Evolutionary conservation across 2,888 invertebrate species (phyloP).

Genomic region (Neuroscelio doddi): DNA sequence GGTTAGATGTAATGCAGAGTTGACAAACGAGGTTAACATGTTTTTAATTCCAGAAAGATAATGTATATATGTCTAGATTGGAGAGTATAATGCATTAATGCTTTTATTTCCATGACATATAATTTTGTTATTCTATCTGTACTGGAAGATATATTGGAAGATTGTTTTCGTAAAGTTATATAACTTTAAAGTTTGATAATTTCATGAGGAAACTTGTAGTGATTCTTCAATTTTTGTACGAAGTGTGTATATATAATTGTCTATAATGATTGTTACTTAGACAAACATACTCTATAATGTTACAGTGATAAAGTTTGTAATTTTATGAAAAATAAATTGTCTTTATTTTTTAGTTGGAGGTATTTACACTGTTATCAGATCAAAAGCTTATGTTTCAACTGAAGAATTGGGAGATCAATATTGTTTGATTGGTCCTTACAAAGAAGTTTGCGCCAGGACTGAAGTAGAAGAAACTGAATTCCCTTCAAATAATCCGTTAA

Average conservation of each 20-base stretch:
- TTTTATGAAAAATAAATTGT: constrained; percentile 52
- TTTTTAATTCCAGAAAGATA: too few species aligned
- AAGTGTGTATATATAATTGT: too few species aligned
- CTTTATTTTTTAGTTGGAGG: constrained; percentile 99
- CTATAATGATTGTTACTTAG: background rate
- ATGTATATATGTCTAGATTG: too few species aligned
- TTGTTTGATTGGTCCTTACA: constrained; percentile 95
- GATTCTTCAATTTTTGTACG: too few species aligned
- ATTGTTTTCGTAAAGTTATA: background rate
- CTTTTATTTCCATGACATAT: too few species aligned
- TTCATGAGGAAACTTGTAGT: too few species aligned
- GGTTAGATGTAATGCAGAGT: too few species aligned
- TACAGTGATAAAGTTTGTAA: background rate
- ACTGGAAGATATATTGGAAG: background rate
- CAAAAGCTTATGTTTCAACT: constrained; percentile 96
- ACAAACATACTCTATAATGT: too few species aligned
- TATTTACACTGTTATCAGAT: constrained; percentile 98
- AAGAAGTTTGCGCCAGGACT: constrained; percentile 92
- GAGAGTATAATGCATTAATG: too few species aligned
- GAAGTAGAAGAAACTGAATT: constrained; percentile 97
- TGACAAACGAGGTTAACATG: too few species aligned
- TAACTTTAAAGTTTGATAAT: too few species aligned
- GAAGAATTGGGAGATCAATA: constrained; percentile 99
- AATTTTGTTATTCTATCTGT: too few species aligned
- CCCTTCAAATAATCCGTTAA: constrained; percentile 82